Evolutionary conservation across 1,140 invertebrate species (phyloP).

Genomic region (Hycleus phaleratus): DNA sequence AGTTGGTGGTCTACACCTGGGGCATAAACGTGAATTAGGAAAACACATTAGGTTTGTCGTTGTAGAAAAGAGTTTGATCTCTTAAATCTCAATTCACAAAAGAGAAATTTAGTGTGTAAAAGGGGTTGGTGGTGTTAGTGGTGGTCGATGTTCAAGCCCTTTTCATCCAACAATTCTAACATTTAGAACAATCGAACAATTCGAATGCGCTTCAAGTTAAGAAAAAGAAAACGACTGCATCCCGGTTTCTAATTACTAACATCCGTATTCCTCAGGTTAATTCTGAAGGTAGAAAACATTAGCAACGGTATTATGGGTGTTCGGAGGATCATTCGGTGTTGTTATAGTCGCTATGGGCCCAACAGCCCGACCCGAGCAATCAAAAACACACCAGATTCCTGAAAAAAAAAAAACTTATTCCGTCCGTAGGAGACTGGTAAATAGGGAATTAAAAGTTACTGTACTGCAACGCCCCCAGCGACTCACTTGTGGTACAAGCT

Average conservation of each 20-base stretch:
- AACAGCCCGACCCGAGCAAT: slow-evolving; percentile 32
- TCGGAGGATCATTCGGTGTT: slow-evolving; percentile 30
- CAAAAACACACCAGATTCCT: slow-evolving; percentile 33
- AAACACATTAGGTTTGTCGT: slow-evolving; percentile 4
- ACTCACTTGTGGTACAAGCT: slow-evolving; percentile 17
- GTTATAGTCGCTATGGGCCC: slow-evolving; percentile 32
- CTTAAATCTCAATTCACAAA: slow-evolving; percentile 22
- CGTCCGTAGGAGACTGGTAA: slow-evolving; percentile 26
- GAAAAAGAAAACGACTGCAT: slow-evolving; percentile 20
- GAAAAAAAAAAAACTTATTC: slow-evolving; percentile 27
- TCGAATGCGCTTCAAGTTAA: slow-evolving; percentile 18
- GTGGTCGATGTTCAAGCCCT: background rate
- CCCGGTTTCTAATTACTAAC: slow-evolving; percentile 30
- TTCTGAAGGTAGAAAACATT: slow-evolving; percentile 36
- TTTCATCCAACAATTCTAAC: no score
- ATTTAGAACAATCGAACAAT: slow-evolving; percentile 19
- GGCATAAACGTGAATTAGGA: slow-evolving; percentile 2
- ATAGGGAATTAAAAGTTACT: slow-evolving; percentile 34
- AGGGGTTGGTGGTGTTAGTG: background rate
- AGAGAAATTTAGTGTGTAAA: slow-evolving; percentile 14
- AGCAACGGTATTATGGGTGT: slow-evolving; percentile 35
- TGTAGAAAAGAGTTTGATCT: slow-evolving; percentile 14
- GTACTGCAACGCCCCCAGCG: slow-evolving; percentile 18
- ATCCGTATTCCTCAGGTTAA: slow-evolving; percentile 34
- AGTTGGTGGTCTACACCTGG: background rate